Base-by-base conservation (phyloP, 2,797 vertebrate genomes). In the Myotis vivesi region DNA sequence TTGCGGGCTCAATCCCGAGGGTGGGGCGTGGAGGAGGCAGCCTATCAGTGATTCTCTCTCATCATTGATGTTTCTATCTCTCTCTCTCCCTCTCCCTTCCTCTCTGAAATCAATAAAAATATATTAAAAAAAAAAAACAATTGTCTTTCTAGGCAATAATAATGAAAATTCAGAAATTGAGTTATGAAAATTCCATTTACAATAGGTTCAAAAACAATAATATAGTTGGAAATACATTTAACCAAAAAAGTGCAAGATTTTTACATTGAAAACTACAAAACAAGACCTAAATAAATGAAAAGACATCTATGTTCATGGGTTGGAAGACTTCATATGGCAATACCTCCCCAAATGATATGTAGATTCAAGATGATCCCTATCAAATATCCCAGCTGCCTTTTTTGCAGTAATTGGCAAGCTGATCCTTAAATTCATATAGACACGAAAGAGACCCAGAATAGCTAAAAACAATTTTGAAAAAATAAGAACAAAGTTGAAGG, bases 21-120 rank as follows among this genome's bases (percentile, higher is more conserved):
- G 2, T 59, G 5, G 0, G 2, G 11, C 1, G 2, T 28, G 57
- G 2, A 59, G 11, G 57, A 59, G 57, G 57, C 2, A 1, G 57
- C 25, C 25, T 28, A 28, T 59, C 25, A 59, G 57, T 59, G 57
- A 59, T 59, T 59, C 25, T 59, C 57, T 59, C 25, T 59, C 25
- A 13, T 28, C 57, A 28, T 59, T 59, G 57, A 59, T 11, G 11
- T 59, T 59, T 59, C 25, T 28, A 5, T 59, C 55, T 25, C 57
- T 17, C 49, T 57, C 49, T 59, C 57, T 59, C 57, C 23, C 23
- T 59, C 57, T 59, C 25, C 57, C 57, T 59, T 59, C 57, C 11
- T 59, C 57, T 59, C 25, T 28, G 57, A 59, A 59, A 28, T 59
- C 25, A 59, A 59, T 59, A 59, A 25, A 59, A 59, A 30, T 6